A percentile compares a stretch with the other conserved stretches of the same genome.
Evolutionary conservation across 23 tunicate species (phyloP).

Genomic region (Ciona savignyi): DNA sequence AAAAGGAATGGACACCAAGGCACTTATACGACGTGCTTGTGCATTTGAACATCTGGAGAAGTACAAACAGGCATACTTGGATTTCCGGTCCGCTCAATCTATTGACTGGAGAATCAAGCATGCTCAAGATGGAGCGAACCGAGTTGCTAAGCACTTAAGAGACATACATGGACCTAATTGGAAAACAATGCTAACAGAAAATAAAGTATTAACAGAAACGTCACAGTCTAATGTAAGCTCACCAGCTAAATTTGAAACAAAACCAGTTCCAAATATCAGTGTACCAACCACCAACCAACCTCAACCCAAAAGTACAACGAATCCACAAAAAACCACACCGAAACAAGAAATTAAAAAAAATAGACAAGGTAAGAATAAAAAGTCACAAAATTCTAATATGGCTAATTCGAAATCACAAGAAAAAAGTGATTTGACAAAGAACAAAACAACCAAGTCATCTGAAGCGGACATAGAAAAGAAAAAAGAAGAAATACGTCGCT

Average conservation of each 20-base stretch:
- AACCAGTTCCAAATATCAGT: neutral
- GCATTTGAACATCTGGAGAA: constrained; percentile 86
- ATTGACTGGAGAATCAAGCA: constrained; percentile 36
- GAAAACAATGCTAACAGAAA: too few relatives aligned
- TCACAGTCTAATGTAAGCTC: too few relatives aligned
- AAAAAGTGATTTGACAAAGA: neutral
- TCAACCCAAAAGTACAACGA: too few relatives aligned
- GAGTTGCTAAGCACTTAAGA: constrained; percentile 41
- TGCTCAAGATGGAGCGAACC: constrained; percentile 77
- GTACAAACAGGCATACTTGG: constrained; percentile 58
- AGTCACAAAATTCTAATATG: neutral
- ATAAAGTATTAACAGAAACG: too few relatives aligned
- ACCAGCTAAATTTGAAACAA: too few relatives aligned
- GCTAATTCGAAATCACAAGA: neutral
- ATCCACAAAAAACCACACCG: neutral
- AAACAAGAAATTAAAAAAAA: constrained; percentile 13
- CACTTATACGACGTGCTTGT: constrained; percentile 54
- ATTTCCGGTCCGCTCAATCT: constrained; percentile 41
- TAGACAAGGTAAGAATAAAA: constrained; percentile 1
- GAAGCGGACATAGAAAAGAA: constrained; percentile 40
- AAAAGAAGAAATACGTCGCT: constrained; percentile 29
- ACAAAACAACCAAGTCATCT: neutral
- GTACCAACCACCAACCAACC: neutral
- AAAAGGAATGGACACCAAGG: constrained; percentile 62
- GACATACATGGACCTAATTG: constrained; percentile 51